Conservation (phyloP, 35 echinoderm and acorn worm species). For the Eucidaris tribuloides region DNA sequence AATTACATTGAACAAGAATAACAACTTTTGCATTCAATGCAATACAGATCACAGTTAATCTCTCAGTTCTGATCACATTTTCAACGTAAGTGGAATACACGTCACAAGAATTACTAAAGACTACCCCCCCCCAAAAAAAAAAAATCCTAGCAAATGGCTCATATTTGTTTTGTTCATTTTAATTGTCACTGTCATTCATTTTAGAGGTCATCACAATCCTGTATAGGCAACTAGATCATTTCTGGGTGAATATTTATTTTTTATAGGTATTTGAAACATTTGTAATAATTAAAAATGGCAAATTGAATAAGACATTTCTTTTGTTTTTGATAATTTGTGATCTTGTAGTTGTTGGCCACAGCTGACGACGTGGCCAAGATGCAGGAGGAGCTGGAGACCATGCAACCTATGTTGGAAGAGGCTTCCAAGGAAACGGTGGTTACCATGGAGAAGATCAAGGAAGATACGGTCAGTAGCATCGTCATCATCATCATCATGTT, state of each 20-base stretch:
- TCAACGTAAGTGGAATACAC: too few species aligned
- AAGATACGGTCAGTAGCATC: constrained; percentile 83
- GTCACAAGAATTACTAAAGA: too few species aligned
- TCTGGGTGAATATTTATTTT: not conserved
- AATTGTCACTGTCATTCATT: too few species aligned
- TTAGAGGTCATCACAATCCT: too few species aligned
- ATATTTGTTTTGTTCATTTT: too few species aligned
- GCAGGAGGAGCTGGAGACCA: constrained; percentile 90
- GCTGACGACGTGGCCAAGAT: constrained; percentile 95
- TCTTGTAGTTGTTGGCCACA: constrained; percentile 67
- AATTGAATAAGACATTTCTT: not conserved
- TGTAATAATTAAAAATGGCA: not conserved
- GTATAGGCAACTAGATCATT: not conserved
- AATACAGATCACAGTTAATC: too few species aligned
- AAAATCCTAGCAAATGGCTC: too few species aligned
- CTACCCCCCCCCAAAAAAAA: too few species aligned
- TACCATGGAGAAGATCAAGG: constrained; percentile 83
- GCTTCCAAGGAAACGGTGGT: constrained; percentile 85
- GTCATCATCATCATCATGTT: too few species aligned
- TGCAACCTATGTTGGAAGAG: constrained; percentile 97
- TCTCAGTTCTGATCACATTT: too few species aligned
- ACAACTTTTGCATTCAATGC: too few species aligned
- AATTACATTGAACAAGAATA: too few species aligned
- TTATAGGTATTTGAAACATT: not conserved
- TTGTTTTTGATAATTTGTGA: not conserved